Percentiles rank a stretch among this genome's conserved stretches.
These are phyloP conservation scores for Stylophora pistillata DNA, from an alignment of 64 coral and sea anemone genomes.

Conservation along the genomic window DNA sequence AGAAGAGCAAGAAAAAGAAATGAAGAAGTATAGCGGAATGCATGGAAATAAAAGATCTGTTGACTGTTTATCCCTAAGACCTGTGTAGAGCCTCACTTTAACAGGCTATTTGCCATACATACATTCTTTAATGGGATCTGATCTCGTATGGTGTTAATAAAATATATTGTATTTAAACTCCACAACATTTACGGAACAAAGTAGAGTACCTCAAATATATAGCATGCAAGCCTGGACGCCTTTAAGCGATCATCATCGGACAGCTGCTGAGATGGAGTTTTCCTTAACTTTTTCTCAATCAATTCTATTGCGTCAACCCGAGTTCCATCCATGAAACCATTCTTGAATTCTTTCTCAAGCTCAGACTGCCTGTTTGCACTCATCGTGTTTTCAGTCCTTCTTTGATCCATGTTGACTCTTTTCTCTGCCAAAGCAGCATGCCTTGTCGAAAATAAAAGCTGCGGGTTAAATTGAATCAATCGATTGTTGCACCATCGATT, in stretches of 20 bases:
- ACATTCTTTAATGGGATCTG: no score
- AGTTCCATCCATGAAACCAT: neutral
- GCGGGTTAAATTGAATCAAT: no score
- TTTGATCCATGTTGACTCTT: neutral
- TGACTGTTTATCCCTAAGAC: no score
- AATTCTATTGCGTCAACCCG: neutral
- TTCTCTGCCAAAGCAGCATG: neutral
- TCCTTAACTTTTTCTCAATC: neutral
- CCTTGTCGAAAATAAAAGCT: neutral
- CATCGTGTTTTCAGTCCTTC: constrained; percentile 5
- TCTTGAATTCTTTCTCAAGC: neutral
- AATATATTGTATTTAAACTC: neutral
- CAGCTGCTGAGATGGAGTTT: neutral
- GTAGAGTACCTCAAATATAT: constrained; percentile 1
- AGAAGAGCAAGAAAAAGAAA: no score
- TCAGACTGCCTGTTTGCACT: constrained; percentile 15
- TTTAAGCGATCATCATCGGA: neutral
- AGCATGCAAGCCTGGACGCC: constrained; percentile 11
- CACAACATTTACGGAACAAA: no score
- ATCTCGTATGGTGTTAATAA: neutral
- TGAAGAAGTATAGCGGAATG: no score
- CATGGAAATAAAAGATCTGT: no score
- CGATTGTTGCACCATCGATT: no score
- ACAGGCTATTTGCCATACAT: no score
- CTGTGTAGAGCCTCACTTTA: no score